phyloP scores from a whole-genome alignment of 2,113 vertebrate genomes.

The Cebidichthys violaceus region DNA sequence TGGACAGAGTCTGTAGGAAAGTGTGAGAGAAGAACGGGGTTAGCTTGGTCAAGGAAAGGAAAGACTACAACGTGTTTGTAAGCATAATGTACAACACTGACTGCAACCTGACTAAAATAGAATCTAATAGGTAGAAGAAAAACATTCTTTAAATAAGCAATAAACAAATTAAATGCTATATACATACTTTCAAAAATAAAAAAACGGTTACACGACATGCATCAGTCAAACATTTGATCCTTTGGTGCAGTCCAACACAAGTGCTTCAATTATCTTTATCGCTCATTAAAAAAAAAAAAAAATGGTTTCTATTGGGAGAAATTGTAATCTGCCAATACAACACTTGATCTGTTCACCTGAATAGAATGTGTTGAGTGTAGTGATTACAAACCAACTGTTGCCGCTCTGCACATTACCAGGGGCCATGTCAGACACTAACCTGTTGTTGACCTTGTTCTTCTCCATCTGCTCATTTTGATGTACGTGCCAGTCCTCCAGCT shows the following conservation, averaged over 20 bases:
- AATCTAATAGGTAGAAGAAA: neutral
- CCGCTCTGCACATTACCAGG: constrained; percentile 14
- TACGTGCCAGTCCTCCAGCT: constrained; percentile 97
- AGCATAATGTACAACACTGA: neutral
- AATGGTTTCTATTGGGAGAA: neutral
- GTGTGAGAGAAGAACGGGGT: constrained; percentile 74
- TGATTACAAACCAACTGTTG: neutral
- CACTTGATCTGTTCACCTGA: neutral
- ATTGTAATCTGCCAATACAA: neutral
- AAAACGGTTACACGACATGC: neutral
- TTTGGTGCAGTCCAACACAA: neutral
- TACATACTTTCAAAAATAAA: neutral
- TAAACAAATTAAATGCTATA: neutral
- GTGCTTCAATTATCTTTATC: neutral
- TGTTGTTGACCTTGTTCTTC: constrained; percentile 97
- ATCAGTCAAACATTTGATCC: neutral
- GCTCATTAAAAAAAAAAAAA: neutral
- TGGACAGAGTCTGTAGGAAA: constrained; percentile 83
- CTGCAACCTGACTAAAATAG: neutral
- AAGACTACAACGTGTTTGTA: neutral
- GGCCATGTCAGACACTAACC: constrained; percentile 79
- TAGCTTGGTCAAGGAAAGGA: constrained; percentile 57
- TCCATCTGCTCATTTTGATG: constrained; percentile 97
- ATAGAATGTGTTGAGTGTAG: neutral
- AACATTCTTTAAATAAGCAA: neutral